Base-by-base conservation (phyloP, 2,888 invertebrate genomes). In the Mesorhabditis spiculigera region DNA sequence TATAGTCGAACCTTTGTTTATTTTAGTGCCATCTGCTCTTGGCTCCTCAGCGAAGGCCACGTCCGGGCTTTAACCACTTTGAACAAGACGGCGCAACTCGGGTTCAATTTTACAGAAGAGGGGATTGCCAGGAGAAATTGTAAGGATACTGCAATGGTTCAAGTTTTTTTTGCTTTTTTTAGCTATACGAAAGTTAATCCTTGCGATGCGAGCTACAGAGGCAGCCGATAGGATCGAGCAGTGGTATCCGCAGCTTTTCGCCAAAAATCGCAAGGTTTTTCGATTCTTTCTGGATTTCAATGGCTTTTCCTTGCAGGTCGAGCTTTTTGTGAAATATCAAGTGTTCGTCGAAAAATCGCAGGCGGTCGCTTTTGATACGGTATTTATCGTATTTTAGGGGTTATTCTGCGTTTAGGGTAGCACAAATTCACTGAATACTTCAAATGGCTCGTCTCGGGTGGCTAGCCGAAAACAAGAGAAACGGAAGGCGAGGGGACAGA, bases 151-250 rank as follows among this genome's bases (percentile, higher is more conserved):
- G 8, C n/a, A 13, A 13, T 50, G 8, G n/a, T 50, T 50, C n/a
- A n/a, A 50, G n/a, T 50, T 50, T 50, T 13, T n/a, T 13, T n/a
- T n/a, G n/a, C n/a, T n/a, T n/a, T 50, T 13, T 50, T 50, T 50
- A 50, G 58, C 58, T n/a, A 50, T 50, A 13, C 58, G 58, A 50
- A 13, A 10, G 58, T 50, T 50, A n/a, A 50, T 50, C n/a, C 8
- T 50, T n/a, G 8, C 58, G n/a, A 50, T 13, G 58, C 58, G 58
- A 50, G 8, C 58, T 13, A 13, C 58, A n/a, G 58, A 50, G n/a
- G 58, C 58, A 50, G 58, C 58, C n/a, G 58, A 50, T 50, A 10
- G 58, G n/a, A 50, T 50, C n/a, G 58, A 50, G 58, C 58, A 50
- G n/a, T 50, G 8, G 10, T 50, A 50, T 50, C 58, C 58, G 58